Percentiles rank a stretch among this genome's conserved stretches.
Conservation (phyloP, 1,140 invertebrate genomes). For the Ganaspis sp. region DNA sequence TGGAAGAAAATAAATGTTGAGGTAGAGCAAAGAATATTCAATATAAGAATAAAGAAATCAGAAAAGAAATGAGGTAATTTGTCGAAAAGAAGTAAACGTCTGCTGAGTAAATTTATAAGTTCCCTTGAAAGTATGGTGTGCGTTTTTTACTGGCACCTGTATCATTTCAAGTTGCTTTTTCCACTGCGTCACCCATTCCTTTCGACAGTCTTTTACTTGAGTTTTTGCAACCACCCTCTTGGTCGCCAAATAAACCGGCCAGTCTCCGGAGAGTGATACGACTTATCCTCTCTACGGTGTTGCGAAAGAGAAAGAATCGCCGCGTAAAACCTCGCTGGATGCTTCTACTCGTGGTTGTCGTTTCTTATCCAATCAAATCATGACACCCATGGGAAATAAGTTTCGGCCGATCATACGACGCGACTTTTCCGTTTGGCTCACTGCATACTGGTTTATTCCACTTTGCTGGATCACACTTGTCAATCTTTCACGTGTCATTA, state of each 20-base stretch:
- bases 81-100: no score
- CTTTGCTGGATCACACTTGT: neutral
- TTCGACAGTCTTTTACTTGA: neutral
- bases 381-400: slow-evolving; percentile 68
- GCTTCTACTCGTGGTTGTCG: slow-evolving; percentile 34
- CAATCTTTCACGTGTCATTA: neutral
- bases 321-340: slow-evolving; percentile 34
- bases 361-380: slow-evolving; percentile 65
- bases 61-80: no score
- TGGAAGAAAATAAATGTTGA: no score
- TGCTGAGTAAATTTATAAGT: no score
- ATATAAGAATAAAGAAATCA: no score
- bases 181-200: neutral
- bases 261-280: slow-evolving; percentile 63
- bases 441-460: neutral
- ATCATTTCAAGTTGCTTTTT: neutral
- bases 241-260: slow-evolving; percentile 25
- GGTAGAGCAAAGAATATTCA: no score
- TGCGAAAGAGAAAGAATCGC: slow-evolving; percentile 33
- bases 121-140: no score
- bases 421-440: neutral
- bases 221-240: neutral
- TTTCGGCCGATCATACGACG: slow-evolving; percentile 64
- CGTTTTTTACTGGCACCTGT: no score
- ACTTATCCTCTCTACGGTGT: neutral